Evolutionary conservation across 2,888 invertebrate species (phyloP), one percentile per base, ranked within the genome.

Genomic region (Apodemia zela): DNA sequence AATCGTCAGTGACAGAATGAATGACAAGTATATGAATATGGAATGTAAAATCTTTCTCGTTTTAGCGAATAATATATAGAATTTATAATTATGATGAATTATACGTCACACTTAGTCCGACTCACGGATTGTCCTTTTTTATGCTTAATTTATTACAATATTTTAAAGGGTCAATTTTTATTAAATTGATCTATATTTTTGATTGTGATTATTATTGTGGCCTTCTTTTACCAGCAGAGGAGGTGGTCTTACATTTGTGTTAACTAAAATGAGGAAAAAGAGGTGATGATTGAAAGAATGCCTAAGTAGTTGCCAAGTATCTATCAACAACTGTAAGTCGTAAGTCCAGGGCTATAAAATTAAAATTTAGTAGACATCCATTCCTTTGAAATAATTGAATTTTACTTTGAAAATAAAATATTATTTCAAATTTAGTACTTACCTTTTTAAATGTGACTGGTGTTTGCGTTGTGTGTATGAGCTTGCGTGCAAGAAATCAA

Each of bases 1-100:
- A 78, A 71, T 78, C 80, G 77, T 81, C 78, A 77, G 78, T 78
- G 77, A 78, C 76, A 73, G 84, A 77, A 69, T 69, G 71, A 71
- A 67, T 71, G 67, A 60, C 64, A 45, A 47, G 62, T 57, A 61
- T 58, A 45, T 42, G 42, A 42, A 42, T 38, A 38, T 54, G 42
- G 51, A 63, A 64, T 60, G 60, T 61, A 38, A 51, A 64, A 51
- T 64, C 54, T 60, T 49, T 57, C 38, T 21, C 33, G n/a, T 45
- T 47, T 38, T 42, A 47, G 42, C 58, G 45, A 45, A 58, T 58
- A 47, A 58, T 62, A 35, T 58, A 57, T 62, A 58, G 58, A 62
- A 58, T 25, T 62, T 62, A 60, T 38, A 58, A 62, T 54, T 51
- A 47, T 62, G 51, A 47, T 57, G 61, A 63, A 25, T 61, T 61